Percentiles rank a stretch among this genome's conserved stretches.
Conservation (phyloP, 2,113 vertebrate species). For the Pomatostomus ruficeps region DNA sequence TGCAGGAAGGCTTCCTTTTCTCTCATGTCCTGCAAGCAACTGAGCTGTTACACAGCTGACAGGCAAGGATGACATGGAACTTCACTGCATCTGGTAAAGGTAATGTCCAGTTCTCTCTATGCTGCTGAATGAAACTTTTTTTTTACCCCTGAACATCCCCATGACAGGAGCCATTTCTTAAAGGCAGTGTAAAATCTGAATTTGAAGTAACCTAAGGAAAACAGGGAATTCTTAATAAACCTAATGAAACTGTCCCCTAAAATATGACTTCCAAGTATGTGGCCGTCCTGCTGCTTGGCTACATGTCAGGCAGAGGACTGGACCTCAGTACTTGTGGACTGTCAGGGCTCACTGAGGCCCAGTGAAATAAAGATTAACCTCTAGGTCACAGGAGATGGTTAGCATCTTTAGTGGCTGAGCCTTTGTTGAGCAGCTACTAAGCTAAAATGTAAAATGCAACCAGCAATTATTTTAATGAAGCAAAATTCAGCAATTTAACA, state of each 20-base stretch:
- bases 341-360: background rate
- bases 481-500: conserved; percentile 18
- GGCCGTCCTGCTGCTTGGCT: background rate
- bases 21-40: background rate
- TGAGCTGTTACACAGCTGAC: background rate
- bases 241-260: background rate
- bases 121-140: background rate
- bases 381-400: background rate
- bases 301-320: background rate
- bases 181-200: background rate
- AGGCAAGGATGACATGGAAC: background rate
- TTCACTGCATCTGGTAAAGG: background rate
- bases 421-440: conserved; percentile 3
- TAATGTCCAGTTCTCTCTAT: background rate
- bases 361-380: background rate
- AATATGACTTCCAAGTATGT: background rate
- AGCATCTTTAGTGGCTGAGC: background rate
- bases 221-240: background rate
- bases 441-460: conserved; percentile 20
- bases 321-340: background rate
- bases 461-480: conserved; percentile 52
- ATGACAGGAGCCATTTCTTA: background rate
- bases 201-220: background rate
- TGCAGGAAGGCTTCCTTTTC: background rate
- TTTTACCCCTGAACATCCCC: background rate